Evolutionary conservation across 2,888 invertebrate genomes (phyloP).

Genomic region (Hirudinaria manillensis): DNA sequence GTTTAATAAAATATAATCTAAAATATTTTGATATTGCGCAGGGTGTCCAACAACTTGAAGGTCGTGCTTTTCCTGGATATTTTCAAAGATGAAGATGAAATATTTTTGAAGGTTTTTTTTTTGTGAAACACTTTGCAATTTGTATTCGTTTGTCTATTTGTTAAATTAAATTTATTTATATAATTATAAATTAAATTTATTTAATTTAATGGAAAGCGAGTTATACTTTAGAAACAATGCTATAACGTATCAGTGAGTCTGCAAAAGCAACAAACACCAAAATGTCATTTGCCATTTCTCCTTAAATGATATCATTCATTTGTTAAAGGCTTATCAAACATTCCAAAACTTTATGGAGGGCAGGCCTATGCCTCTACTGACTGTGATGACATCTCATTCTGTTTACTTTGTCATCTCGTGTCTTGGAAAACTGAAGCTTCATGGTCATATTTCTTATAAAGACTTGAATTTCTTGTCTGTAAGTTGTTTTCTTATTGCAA

Average conservation of each 20-base stretch:
- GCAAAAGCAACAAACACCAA: too few species aligned
- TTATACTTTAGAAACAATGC: not conserved
- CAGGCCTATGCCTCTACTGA: not conserved
- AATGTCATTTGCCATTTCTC: too few species aligned
- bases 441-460: too few species aligned
- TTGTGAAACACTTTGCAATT: not conserved
- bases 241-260: not conserved
- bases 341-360: constrained; percentile 2
- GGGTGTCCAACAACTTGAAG: constrained; percentile 6
- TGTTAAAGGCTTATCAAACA: not conserved
- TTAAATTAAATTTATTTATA: not conserved
- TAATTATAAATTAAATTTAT: not conserved
- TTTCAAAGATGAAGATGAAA: not conserved
- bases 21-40: not conserved
- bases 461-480: too few species aligned
- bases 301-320: not conserved
- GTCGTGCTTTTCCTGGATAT: constrained; percentile 4
- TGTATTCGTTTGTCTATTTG: too few species aligned
- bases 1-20: too few species aligned
- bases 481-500: too few species aligned
- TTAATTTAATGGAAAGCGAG: not conserved
- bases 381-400: not conserved
- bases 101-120: not conserved
- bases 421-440: too few species aligned
- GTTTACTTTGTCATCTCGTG: not conserved